Conservation (phyloP, 2,797 vertebrate species). For the Smutsia gigantea region DNA sequence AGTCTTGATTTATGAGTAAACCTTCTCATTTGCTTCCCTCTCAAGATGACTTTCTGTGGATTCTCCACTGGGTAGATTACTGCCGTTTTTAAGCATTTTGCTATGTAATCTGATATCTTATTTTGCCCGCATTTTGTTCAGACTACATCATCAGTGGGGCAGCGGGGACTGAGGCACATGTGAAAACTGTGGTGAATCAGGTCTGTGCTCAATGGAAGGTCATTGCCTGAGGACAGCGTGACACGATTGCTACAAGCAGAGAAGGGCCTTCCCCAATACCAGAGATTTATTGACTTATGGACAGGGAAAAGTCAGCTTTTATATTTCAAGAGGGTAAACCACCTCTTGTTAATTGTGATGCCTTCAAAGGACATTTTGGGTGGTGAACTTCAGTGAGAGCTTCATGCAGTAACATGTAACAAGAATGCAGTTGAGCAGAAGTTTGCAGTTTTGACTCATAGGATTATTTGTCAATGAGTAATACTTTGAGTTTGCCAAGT, state of each 20-base stretch:
- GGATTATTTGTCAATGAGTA: slow-evolving; percentile 78
- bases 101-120: not conserved
- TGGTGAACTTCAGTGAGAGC: not conserved
- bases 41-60: not conserved
- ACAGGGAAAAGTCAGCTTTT: not conserved
- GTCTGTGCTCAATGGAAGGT: not conserved
- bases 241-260: not conserved
- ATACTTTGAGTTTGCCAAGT: slow-evolving; percentile 73
- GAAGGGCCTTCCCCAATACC: not conserved
- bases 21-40: not conserved
- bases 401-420: slow-evolving; percentile 64
- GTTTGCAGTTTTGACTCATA: slow-evolving; percentile 75
- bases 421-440: slow-evolving; percentile 72
- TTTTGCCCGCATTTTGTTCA: not conserved
- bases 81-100: not conserved
- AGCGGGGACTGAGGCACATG: not conserved
- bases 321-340: slow-evolving; percentile 41
- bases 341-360: slow-evolving; percentile 25
- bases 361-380: slow-evolving; percentile 53
- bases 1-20: not conserved
- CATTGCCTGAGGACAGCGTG: not conserved
- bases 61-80: not conserved
- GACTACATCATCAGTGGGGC: not conserved
- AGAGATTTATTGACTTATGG: not conserved
- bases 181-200: not conserved